A percentile compares a stretch with the other conserved stretches of the same genome.
phyloP scores from a whole-genome alignment of 2,797 vertebrate species.

The Parotocinclus haroldoi region DNA sequence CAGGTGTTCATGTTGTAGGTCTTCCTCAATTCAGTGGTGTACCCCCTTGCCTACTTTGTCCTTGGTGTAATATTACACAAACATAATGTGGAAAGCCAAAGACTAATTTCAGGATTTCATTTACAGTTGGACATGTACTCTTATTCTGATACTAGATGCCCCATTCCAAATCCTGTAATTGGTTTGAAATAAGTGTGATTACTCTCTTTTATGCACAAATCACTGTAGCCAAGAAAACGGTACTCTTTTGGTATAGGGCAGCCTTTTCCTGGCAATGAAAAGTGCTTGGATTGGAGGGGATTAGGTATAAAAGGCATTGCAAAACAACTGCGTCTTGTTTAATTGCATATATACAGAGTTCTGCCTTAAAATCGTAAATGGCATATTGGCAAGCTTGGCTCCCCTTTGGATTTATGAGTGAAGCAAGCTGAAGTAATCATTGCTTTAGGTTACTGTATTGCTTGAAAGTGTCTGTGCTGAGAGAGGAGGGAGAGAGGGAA shows the following conservation, averaged over 20 bases:
- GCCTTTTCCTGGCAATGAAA: conserved; percentile 11
- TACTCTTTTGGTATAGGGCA: background rate
- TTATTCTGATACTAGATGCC: background rate
- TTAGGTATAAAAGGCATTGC: conserved; percentile 12
- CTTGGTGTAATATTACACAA: background rate
- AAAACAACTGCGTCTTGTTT: background rate
- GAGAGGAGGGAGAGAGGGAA: conserved; percentile 10
- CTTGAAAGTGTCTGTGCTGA: conserved; percentile 4
- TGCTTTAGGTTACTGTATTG: conserved; percentile 5
- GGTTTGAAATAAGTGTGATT: conserved; percentile 17
- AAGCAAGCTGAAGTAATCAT: conserved; percentile 24
- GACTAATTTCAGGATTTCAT: background rate
- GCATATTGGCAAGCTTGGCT: conserved; percentile 15
- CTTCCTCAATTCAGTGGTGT: no score
- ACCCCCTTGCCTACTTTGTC: no score
- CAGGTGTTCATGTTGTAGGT: background rate
- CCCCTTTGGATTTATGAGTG: conserved; percentile 24
- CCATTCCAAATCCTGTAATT: conserved; percentile 12
- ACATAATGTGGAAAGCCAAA: background rate
- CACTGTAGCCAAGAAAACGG: background rate
- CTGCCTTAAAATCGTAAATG: conserved; percentile 3
- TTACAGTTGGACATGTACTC: background rate
- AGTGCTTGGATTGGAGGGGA: conserved; percentile 22
- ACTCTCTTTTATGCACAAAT: background rate
- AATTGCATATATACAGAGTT: conserved; percentile 10